Conservation (phyloP, 1,140 invertebrate species). For the Charaxes varanes region DNA sequence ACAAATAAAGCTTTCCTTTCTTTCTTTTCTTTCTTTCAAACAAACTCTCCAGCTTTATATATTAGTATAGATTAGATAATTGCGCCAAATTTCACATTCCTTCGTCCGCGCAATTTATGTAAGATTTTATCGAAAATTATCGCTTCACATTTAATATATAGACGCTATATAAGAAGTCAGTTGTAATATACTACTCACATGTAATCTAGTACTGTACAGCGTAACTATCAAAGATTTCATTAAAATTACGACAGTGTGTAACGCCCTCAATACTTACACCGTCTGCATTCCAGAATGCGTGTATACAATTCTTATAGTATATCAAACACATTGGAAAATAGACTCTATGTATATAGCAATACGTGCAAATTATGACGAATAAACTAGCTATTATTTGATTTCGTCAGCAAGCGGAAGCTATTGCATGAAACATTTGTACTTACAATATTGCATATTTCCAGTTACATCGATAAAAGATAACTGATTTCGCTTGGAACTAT, state of each 20-base stretch:
- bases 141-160: no score
- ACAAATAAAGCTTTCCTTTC: no score
- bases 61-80: no score
- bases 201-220: slow-evolving; percentile 1
- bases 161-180: no score
- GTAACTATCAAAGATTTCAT: slow-evolving; percentile 21
- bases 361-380: slow-evolving; percentile 12
- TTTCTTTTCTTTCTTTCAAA: no score
- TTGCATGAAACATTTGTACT: slow-evolving; percentile 30
- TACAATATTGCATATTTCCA: slow-evolving; percentile 33
- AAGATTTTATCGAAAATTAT: no score
- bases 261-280: slow-evolving; percentile 18
- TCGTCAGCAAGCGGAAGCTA: slow-evolving; percentile 44
- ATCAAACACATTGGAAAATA: slow-evolving; percentile 6
- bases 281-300: slow-evolving; percentile 26
- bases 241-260: slow-evolving; percentile 22
- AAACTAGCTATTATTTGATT: slow-evolving; percentile 35
- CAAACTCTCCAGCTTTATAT: no score
- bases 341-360: neutral
- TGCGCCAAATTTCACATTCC: no score
- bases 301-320: slow-evolving; percentile 2
- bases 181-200: no score
- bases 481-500: slow-evolving; percentile 9
- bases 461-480: slow-evolving; percentile 26
- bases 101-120: no score